A percentile compares a stretch with the other conserved stretches of the same genome.
Evolutionary conservation across 2,113 vertebrate species (phyloP).

Genomic region (Hipposideros armiger): DNA sequence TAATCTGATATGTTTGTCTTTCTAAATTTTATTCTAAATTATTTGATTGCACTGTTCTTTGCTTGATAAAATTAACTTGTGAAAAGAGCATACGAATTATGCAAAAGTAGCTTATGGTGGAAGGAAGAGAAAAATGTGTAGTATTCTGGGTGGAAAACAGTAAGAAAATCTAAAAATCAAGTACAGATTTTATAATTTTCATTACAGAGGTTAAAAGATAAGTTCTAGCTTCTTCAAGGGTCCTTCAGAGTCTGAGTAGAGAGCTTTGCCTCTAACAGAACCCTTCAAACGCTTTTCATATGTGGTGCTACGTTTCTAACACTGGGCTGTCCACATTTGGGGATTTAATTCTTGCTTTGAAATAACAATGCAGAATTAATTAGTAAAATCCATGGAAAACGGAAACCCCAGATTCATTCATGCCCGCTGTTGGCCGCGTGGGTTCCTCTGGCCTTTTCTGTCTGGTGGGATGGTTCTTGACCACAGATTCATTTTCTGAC

Average conservation of each 20-base stretch:
- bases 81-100: conserved; percentile 32
- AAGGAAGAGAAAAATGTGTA: not conserved
- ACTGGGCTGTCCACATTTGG: conserved; percentile 73
- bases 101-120: not conserved
- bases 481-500: not conserved
- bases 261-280: conserved; percentile 74
- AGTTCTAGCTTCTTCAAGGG: conserved; percentile 28
- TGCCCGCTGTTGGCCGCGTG: not conserved
- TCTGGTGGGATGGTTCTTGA: not conserved
- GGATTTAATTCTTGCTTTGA: conserved; percentile 48
- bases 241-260: conserved; percentile 7
- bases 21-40: conserved; percentile 59
- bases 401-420: not conserved
- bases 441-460: not conserved
- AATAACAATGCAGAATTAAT: conserved; percentile 70
- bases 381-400: not conserved
- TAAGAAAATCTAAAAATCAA: conserved; percentile 65
- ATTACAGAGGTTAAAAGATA: not conserved
- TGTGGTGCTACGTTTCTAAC: conserved; percentile 43
- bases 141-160: conserved; percentile 21
- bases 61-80: conserved; percentile 54
- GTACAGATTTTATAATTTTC: conserved; percentile 36
- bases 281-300: conserved; percentile 76
- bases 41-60: conserved; percentile 58
- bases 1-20: conserved; percentile 36